A percentile compares a stretch with the other conserved stretches of the same genome.
phyloP scores from a whole-genome alignment of 2,797 vertebrate species.

The Epinephelus awoara region DNA sequence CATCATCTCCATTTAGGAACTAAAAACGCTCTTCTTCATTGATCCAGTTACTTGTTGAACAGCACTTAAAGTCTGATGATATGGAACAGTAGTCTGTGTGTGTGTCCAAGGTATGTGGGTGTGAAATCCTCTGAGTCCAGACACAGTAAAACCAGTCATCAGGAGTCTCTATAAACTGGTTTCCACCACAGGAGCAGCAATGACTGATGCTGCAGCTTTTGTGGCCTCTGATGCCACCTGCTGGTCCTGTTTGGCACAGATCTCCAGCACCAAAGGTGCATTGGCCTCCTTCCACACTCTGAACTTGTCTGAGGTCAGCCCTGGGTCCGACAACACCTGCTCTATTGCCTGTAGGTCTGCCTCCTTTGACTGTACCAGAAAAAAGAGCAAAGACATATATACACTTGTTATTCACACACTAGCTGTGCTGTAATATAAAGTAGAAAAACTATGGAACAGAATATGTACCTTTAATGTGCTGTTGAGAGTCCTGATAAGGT shows the following conservation, averaged over 20 bases:
- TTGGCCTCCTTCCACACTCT: slow-evolving; percentile 94
- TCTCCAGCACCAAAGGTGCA: slow-evolving; percentile 90
- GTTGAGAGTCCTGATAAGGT: slow-evolving; percentile 93
- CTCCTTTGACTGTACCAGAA: slow-evolving; percentile 91
- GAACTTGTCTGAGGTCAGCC: slow-evolving; percentile 91
- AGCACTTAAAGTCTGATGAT: slow-evolving; percentile 33
- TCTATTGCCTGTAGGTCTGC: slow-evolving; percentile 93
- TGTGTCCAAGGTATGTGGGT: slow-evolving; percentile 21
- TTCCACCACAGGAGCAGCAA: slow-evolving; percentile 76
- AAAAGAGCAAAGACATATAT: background rate
- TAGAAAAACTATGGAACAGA: background rate
- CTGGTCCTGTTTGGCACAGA: slow-evolving; percentile 83
- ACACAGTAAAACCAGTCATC: slow-evolving; percentile 8
- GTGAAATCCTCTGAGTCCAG: slow-evolving; percentile 33
- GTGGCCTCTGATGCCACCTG: slow-evolving; percentile 71
- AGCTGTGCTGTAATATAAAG: background rate
- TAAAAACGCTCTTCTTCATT: slow-evolving; percentile 55
- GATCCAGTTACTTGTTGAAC: slow-evolving; percentile 54
- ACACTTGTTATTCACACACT: background rate
- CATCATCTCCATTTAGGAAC: slow-evolving; percentile 17
- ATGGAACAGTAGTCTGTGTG: slow-evolving; percentile 36
- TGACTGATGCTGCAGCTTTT: slow-evolving; percentile 54
- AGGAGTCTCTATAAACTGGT: slow-evolving; percentile 80
- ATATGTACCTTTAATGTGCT: slow-evolving; percentile 96
- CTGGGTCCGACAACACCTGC: slow-evolving; percentile 88